phyloP scores from a whole-genome alignment of 2,113 vertebrate genomes.

The Oxygymnocypris stewartii region DNA sequence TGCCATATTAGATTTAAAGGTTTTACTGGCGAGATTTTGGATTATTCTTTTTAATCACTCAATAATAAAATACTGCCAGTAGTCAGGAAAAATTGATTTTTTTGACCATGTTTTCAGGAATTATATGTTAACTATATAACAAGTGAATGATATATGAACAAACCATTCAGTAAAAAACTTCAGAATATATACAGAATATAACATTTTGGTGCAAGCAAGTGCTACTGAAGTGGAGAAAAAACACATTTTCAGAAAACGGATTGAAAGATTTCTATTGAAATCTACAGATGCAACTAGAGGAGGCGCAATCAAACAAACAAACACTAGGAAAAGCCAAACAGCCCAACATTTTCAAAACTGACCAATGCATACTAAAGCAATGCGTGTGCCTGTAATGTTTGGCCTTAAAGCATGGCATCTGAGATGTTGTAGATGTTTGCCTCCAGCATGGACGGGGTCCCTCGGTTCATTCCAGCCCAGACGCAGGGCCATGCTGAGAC shows the following conservation, averaged over 20 bases:
- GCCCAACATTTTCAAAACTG: neutral
- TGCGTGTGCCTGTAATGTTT: neutral
- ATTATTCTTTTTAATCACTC: neutral
- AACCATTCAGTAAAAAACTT: neutral
- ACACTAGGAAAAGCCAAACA: neutral
- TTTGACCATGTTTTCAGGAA: neutral
- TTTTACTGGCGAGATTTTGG: neutral
- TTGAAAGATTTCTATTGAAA: neutral
- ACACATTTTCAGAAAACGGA: neutral
- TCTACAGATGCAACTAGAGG: neutral
- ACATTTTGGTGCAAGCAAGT: neutral
- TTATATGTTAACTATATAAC: neutral
- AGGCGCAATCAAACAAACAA: neutral
- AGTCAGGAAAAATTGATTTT: neutral
- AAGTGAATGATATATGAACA: neutral
- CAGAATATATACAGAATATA: neutral
- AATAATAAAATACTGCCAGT: neutral
- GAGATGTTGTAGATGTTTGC: neutral
- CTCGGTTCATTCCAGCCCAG: slow-evolving; percentile 40
- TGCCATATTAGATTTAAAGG: neutral
- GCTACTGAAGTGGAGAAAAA: neutral
- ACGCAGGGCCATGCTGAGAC: slow-evolving; percentile 34
- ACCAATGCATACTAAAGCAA: neutral
- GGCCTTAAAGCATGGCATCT: neutral
- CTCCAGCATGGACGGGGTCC: slow-evolving; percentile 7